Percentiles rank a stretch among this genome's conserved stretches.
phyloP scores from a whole-genome alignment of 1,140 invertebrate species.

The Drosophila orena region DNA sequence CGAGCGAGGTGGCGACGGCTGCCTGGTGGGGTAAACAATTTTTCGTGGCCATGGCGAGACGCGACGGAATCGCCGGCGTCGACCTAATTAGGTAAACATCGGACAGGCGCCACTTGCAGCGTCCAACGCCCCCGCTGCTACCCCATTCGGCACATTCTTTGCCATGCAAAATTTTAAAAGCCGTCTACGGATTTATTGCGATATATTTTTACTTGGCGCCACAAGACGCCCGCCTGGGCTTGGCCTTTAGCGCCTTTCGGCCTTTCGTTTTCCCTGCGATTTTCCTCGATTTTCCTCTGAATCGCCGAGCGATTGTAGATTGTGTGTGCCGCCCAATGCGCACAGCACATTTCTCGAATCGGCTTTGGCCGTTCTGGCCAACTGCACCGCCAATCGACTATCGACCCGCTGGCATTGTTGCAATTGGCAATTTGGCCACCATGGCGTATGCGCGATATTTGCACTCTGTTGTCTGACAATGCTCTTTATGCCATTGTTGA shows the following conservation, averaged over 20 bases:
- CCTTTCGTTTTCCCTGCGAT: constrained; percentile 31
- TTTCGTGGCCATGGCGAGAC: constrained; percentile 58
- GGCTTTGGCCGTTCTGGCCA: constrained; percentile 24
- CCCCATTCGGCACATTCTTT: constrained; percentile 31
- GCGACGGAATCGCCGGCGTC: constrained; percentile 55
- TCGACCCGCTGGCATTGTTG: constrained; percentile 41
- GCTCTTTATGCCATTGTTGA: constrained; percentile 21
- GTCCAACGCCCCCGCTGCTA: constrained; percentile 26
- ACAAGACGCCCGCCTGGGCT: constrained; percentile 37
- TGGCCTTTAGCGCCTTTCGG: constrained; percentile 47
- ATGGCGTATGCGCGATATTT: constrained; percentile 45
- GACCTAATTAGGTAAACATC: constrained; percentile 73
- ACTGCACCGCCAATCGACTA: constrained; percentile 29
- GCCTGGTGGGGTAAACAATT: constrained; percentile 43
- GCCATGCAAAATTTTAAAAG: constrained; percentile 64
- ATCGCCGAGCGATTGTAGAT: constrained; percentile 18
- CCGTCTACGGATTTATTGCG: constrained; percentile 63
- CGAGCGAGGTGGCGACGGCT: constrained; percentile 28
- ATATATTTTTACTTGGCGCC: constrained; percentile 60
- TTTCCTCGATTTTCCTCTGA: constrained; percentile 25
- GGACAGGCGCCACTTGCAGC: constrained; percentile 65
- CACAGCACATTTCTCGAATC: constrained; percentile 26
- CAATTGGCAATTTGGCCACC: constrained; percentile 32
- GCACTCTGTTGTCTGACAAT: constrained; percentile 21
- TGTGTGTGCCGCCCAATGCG: constrained; percentile 14